These are phyloP conservation scores for Pharmacophagus antenor DNA, from an alignment of 2,888 invertebrate species.

Conservation along the genomic window DNA sequence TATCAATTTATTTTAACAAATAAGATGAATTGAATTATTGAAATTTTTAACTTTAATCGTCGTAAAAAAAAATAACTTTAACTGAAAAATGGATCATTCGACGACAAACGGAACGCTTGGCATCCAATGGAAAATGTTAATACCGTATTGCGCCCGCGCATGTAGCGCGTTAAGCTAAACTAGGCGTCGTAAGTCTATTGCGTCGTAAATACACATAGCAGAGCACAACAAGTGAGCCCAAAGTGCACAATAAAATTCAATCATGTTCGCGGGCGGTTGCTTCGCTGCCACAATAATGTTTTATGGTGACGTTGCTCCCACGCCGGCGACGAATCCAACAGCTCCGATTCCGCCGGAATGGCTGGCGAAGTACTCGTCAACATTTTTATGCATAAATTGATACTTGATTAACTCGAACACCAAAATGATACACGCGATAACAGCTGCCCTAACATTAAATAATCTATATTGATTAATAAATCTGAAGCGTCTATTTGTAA, in stretches of 20 bases:
- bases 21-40: too few species aligned
- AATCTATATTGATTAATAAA: too few species aligned
- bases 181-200: constrained; percentile 26
- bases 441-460: too few species aligned
- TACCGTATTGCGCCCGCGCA: constrained; percentile 16
- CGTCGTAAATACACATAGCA: constrained; percentile 34
- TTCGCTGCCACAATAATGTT: constrained; percentile 62
- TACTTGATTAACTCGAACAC: not conserved
- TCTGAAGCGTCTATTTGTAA: too few species aligned
- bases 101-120: not conserved
- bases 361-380: constrained; percentile 5
- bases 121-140: constrained; percentile 8
- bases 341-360: constrained; percentile 30
- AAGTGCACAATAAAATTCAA: constrained; percentile 73
- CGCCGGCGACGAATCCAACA: constrained; percentile 54
- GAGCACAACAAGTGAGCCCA: constrained; percentile 48
- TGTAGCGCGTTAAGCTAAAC: constrained; percentile 27
- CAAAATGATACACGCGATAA: too few species aligned
- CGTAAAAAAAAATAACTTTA: not conserved
- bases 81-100: not conserved
- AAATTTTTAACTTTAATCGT: not conserved
- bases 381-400: constrained; percentile 11
- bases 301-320: constrained; percentile 75
- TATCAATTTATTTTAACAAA: too few species aligned
- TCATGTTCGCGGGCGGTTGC: constrained; percentile 63